Percentiles rank a stretch among this genome's conserved stretches.
Evolutionary conservation across 2,113 vertebrate genomes (phyloP).

Genomic region (Alces alces): DNA sequence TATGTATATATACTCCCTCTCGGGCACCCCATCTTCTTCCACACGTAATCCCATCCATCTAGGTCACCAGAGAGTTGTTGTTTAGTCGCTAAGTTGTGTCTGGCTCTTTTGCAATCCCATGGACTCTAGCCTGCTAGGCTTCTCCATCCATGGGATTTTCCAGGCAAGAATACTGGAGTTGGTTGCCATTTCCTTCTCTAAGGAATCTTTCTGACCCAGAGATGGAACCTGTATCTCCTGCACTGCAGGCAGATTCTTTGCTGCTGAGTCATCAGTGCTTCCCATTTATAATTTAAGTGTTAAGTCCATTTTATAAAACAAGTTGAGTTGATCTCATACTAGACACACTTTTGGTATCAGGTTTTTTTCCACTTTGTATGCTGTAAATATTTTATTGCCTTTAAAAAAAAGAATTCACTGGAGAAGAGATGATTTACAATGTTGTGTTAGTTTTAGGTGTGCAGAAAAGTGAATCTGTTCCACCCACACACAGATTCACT

Average conservation of each 20-base stretch:
- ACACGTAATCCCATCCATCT: background rate
- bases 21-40: rapidly evolving
- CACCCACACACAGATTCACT: background rate
- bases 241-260: background rate
- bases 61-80: background rate
- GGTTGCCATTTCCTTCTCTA: background rate
- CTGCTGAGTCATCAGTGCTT: background rate
- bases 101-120: background rate
- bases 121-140: background rate
- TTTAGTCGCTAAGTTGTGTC: background rate
- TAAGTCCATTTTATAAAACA: background rate
- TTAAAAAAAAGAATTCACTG: background rate
- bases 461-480: background rate
- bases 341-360: background rate
- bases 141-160: background rate
- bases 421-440: background rate
- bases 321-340: background rate
- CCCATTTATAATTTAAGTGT: background rate
- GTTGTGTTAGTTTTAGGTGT: background rate
- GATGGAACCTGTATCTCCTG: background rate
- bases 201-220: background rate
- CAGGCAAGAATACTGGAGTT: background rate
- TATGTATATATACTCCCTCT: background rate
- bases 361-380: background rate
- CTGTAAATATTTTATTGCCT: background rate